Evolutionary conservation across 2,888 invertebrate genomes (phyloP).

Genomic region (Scaptodrosophila latifasciaeformis): DNA sequence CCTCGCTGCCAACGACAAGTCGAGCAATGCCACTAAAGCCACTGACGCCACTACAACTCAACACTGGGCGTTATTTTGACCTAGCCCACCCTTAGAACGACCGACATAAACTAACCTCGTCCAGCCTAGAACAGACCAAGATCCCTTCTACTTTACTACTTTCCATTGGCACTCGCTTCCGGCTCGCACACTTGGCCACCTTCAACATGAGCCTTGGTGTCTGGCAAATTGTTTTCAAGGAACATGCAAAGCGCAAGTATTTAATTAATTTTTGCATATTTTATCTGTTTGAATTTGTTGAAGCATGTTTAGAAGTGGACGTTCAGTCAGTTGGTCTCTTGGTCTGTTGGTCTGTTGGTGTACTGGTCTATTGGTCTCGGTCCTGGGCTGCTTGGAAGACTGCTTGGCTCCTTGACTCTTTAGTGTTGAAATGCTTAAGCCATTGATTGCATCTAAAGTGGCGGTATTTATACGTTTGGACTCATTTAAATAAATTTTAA

Average conservation of each 20-base stretch:
- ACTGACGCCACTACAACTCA: conserved; percentile 44
- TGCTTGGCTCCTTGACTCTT: conserved; percentile 39
- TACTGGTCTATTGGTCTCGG: background rate
- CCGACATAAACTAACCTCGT: too few species aligned
- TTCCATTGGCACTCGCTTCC: conserved; percentile 38
- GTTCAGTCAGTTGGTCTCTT: background rate
- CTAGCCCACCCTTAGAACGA: too few species aligned
- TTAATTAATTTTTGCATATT: conserved; percentile 70
- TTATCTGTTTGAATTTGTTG: conserved; percentile 71
- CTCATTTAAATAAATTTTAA: conserved; percentile 67
- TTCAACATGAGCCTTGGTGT: conserved; percentile 70
- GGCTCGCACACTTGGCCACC: conserved; percentile 59
- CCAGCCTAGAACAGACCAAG: too few species aligned
- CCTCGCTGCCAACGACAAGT: conserved; percentile 46
- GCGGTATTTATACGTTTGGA: conserved; percentile 64
- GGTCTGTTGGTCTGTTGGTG: background rate
- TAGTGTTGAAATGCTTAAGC: conserved; percentile 67
- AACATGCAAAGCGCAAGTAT: conserved; percentile 70
- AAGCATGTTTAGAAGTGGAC: conserved; percentile 57
- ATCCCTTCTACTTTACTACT: background rate
- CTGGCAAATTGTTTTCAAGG: conserved; percentile 71
- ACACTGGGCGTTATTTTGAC: conserved; percentile 33
- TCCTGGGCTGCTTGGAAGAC: background rate
- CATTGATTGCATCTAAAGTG: conserved; percentile 66
- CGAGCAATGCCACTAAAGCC: background rate